These are phyloP conservation scores for Rhadina sibilatrix DNA, from an alignment of 2,113 vertebrate species.

Conservation along the genomic window DNA sequence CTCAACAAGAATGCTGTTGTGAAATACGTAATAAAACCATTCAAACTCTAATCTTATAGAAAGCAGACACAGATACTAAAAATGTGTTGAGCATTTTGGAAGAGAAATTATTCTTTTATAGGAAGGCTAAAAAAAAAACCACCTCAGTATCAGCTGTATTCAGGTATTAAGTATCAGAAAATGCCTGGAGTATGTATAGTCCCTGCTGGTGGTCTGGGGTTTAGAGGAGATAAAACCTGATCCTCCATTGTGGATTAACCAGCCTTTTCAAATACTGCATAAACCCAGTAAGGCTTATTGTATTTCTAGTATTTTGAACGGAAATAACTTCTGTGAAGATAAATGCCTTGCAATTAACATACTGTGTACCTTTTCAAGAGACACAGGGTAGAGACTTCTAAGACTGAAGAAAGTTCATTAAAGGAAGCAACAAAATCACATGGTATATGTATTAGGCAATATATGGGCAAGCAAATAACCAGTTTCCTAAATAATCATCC, in stretches of 20 bases:
- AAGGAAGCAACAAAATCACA: neutral
- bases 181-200: neutral
- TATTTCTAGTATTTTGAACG: neutral
- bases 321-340: neutral
- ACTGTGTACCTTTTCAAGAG: neutral
- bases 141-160: neutral
- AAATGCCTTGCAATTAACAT: neutral
- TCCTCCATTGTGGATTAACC: conserved; percentile 19
- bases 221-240: conserved; percentile 55
- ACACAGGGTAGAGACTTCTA: neutral
- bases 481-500: neutral
- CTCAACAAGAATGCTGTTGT: neutral
- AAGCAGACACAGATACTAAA: neutral
- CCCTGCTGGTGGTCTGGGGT: conserved; percentile 8
- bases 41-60: neutral
- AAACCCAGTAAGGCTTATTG: conserved; percentile 8
- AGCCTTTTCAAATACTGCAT: neutral
- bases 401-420: neutral
- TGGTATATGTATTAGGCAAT: neutral
- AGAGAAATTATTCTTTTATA: neutral
- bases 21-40: neutral
- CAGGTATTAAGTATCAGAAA: conserved; percentile 15
- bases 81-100: neutral
- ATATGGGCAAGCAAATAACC: neutral
- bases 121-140: neutral